These are phyloP conservation scores for Trematomus loennbergii DNA, from an alignment of 2,113 vertebrate genomes.

Conservation along the genomic window DNA sequence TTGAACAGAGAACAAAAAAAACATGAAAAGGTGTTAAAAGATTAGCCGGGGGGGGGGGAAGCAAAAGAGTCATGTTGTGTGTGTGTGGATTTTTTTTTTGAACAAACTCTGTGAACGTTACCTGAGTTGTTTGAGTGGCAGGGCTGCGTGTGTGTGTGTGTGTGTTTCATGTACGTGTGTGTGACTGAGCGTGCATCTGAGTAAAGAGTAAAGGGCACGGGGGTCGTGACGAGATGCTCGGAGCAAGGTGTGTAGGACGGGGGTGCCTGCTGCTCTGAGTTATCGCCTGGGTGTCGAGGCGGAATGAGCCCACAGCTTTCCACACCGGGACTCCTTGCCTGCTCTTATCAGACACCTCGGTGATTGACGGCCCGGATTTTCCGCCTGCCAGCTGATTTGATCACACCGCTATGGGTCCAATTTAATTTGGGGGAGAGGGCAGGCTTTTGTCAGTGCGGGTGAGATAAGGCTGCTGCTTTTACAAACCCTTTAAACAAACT, in stretches of 20 bases:
- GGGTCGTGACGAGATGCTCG: conserved; percentile 66
- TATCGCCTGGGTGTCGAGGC: conserved; percentile 81
- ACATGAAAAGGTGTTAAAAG: conserved; percentile 61
- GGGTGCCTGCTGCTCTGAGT: conserved; percentile 79
- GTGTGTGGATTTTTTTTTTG: conserved; percentile 33
- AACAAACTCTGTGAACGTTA: conserved; percentile 50
- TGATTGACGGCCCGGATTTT: conserved; percentile 86
- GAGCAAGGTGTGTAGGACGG: conserved; percentile 70
- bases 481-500: conserved; percentile 87
- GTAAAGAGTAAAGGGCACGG: conserved; percentile 69
- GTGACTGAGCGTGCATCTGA: conserved; percentile 57
- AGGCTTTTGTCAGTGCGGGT: conserved; percentile 84
- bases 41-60: conserved; percentile 49
- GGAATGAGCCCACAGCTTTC: conserved; percentile 83
- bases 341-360: conserved; percentile 83
- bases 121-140: conserved; percentile 24
- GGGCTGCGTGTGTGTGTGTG: conserved; percentile 12
- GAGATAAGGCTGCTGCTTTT: conserved; percentile 86
- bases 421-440: conserved; percentile 87
- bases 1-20: conserved; percentile 53
- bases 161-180: conserved; percentile 36
- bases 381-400: conserved; percentile 86
- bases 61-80: conserved; percentile 6
- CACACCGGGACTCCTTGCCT: conserved; percentile 77
- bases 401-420: conserved; percentile 84